Conservation (phyloP, 2,797 vertebrate species). For the Acanthurus lineatus region DNA sequence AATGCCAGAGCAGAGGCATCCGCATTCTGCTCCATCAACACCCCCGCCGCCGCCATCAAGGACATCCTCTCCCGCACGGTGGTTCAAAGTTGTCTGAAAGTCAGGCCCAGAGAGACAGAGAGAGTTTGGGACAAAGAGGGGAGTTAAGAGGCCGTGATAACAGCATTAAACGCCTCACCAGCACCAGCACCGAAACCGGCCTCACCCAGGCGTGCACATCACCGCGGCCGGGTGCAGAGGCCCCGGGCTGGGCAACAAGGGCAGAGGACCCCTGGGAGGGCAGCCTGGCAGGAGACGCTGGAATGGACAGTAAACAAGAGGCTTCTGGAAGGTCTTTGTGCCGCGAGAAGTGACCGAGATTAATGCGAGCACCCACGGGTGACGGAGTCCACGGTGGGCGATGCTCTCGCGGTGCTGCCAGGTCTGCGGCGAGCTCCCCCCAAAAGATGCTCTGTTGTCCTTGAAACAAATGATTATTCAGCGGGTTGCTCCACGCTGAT, state of each 20-base stretch:
- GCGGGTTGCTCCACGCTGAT: conserved; percentile 29
- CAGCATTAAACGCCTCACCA: conserved; percentile 48
- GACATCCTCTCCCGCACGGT: conserved; percentile 3
- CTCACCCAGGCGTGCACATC: conserved; percentile 2
- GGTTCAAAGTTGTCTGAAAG: conserved; percentile 66
- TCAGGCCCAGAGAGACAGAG: conserved; percentile 14
- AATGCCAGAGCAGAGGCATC: conserved; percentile 8
- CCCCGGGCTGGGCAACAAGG: not conserved
- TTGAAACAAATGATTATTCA: conserved; percentile 59
- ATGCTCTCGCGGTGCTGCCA: not conserved
- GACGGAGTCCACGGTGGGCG: conserved; percentile 13
- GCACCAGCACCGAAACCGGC: not conserved
- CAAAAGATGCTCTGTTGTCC: conserved; percentile 47
- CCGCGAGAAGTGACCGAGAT: conserved; percentile 42
- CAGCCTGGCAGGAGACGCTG: not conserved
- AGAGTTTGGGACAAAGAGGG: conserved; percentile 9
- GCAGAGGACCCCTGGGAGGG: conserved; percentile 14
- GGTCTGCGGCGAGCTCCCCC: not conserved
- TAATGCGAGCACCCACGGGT: conserved; percentile 46
- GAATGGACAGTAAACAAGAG: conserved; percentile 12
- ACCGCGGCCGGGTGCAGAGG: not conserved
- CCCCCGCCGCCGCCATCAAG: conserved; percentile 30
- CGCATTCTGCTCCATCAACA: conserved; percentile 26
- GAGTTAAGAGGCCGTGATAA: conserved; percentile 55
- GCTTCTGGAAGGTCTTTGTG: conserved; percentile 14